Conservation (phyloP, 2,113 vertebrate genomes). For the Thryonomys swinderianus region DNA sequence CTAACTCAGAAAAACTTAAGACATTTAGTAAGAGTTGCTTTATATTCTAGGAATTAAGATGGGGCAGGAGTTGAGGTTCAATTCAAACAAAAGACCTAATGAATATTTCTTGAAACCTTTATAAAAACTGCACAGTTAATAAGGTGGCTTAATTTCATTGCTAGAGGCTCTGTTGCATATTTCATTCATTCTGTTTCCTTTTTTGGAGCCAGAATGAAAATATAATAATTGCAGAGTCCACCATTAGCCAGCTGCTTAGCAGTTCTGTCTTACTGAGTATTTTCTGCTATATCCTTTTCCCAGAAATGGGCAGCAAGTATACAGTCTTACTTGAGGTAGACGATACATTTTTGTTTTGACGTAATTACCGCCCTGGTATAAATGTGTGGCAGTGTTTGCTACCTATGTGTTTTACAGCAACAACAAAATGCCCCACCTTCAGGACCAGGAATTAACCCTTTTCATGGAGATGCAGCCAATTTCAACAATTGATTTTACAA, state of each 20-base stretch:
- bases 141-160: slow-evolving; percentile 78
- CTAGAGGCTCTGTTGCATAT: slow-evolving; percentile 61
- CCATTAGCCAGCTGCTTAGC: slow-evolving; percentile 75
- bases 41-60: slow-evolving; percentile 59
- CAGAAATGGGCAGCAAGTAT: slow-evolving; percentile 27
- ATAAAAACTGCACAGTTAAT: slow-evolving; percentile 74
- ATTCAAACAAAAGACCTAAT: slow-evolving; percentile 67
- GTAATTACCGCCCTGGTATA: slow-evolving; percentile 2
- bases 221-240: slow-evolving; percentile 73
- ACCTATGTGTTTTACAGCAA: background rate
- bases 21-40: slow-evolving; percentile 52
- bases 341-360: slow-evolving; percentile 20
- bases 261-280: slow-evolving; percentile 60
- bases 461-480: background rate
- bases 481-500: slow-evolving; percentile 33
- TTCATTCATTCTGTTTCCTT: slow-evolving; percentile 76
- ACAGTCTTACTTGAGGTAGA: slow-evolving; percentile 20
- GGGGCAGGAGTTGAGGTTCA: slow-evolving; percentile 55
- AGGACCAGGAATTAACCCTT: background rate
- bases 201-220: slow-evolving; percentile 77
- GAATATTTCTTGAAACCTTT: slow-evolving; percentile 67
- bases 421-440: background rate
- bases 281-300: slow-evolving; percentile 38
- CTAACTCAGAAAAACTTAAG: slow-evolving; percentile 37
- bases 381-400: background rate